Conservation (phyloP, 1,140 invertebrate genomes). For the Hyphantria cunea region DNA sequence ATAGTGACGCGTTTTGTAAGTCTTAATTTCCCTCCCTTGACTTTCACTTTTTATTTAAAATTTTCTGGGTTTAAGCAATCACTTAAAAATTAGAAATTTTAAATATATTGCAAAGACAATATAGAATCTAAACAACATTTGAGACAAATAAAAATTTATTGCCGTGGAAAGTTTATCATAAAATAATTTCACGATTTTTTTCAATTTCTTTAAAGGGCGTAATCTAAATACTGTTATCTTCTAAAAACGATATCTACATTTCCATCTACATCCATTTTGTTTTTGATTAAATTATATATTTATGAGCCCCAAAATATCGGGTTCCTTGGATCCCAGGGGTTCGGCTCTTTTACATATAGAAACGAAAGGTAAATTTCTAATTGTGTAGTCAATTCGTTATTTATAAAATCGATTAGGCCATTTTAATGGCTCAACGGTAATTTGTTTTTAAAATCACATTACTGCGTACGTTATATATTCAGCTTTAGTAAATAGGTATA, state of each 20-base stretch:
- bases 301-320: slow-evolving; percentile 29
- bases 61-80: too few species aligned
- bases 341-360: slow-evolving; percentile 13
- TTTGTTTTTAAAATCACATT: not conserved
- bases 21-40: too few species aligned
- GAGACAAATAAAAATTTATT: too few species aligned
- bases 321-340: slow-evolving; percentile 15
- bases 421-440: not conserved
- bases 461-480: not conserved
- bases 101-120: too few species aligned
- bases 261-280: slow-evolving; percentile 19
- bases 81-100: too few species aligned
- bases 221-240: too few species aligned
- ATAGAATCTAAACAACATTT: too few species aligned
- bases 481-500: not conserved
- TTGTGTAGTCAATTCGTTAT: not conserved
- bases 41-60: too few species aligned
- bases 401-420: not conserved
- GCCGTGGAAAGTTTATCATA: too few species aligned
- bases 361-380: slow-evolving; percentile 8
- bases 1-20: too few species aligned
- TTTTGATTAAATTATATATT: slow-evolving; percentile 26
- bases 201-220: too few species aligned
- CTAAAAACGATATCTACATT: slow-evolving; percentile 1
- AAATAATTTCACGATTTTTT: too few species aligned